These are phyloP conservation scores for Hymenochirus boettgeri DNA, from an alignment of 2,113 vertebrate species.

Conservation along the genomic window DNA sequence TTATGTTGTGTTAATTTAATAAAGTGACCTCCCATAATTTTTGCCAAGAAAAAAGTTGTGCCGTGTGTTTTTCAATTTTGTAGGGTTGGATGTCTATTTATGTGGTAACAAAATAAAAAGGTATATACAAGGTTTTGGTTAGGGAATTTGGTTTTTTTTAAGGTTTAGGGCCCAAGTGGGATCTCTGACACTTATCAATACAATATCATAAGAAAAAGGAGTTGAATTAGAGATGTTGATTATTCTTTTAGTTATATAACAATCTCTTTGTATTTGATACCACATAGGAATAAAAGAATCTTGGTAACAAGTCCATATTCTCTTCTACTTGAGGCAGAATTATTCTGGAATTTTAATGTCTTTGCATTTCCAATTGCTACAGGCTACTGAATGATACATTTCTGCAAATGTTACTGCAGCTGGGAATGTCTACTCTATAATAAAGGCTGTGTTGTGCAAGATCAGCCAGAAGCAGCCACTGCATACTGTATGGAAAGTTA, in stretches of 20 bases:
- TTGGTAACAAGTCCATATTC: not conserved
- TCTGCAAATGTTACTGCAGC: not conserved
- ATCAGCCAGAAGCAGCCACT: constrained; percentile 2
- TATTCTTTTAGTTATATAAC: constrained; percentile 1
- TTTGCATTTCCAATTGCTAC: constrained; percentile 7
- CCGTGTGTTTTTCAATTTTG: too few relatives aligned
- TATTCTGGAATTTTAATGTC: not conserved
- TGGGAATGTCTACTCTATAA: not conserved
- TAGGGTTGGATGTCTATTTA: too few relatives aligned
- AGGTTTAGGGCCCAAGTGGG: too few relatives aligned
- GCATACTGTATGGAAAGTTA: constrained; percentile 1
- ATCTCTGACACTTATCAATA: too few relatives aligned
- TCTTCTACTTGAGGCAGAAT: not conserved
- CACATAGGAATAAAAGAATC: constrained; percentile 1
- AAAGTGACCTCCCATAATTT: too few relatives aligned
- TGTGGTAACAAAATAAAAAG: too few relatives aligned
- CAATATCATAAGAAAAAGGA: too few relatives aligned
- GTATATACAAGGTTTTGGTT: too few relatives aligned
- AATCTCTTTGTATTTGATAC: not conserved
- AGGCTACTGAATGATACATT: constrained; percentile 2
- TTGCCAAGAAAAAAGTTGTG: too few relatives aligned
- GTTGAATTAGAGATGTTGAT: too few relatives aligned
- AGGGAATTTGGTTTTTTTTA: too few relatives aligned
- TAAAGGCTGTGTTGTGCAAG: constrained; percentile 1
- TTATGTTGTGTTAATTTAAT: too few relatives aligned